Conservation (phyloP, 2,113 vertebrate genomes). For the Rhipidura dahli region DNA sequence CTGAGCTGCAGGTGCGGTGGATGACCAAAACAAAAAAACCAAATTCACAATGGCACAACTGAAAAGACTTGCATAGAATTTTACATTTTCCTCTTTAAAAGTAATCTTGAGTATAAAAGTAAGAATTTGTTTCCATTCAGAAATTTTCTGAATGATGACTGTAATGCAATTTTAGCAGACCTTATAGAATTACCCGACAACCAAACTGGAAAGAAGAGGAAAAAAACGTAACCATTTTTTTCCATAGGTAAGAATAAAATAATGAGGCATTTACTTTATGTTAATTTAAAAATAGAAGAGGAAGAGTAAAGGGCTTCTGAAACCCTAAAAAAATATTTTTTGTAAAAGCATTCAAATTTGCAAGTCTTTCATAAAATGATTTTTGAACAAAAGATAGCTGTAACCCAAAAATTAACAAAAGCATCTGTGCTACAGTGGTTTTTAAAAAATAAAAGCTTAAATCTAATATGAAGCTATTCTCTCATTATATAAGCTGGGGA, state of each 20-base stretch:
- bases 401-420: neutral
- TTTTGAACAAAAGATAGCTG: conserved; percentile 16
- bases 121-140: conserved; percentile 38
- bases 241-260: neutral
- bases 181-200: neutral
- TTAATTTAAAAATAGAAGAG: neutral
- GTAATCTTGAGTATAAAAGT: neutral
- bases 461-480: neutral
- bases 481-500: neutral
- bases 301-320: neutral
- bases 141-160: conserved; percentile 9
- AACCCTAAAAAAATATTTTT: neutral
- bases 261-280: neutral
- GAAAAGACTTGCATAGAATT: conserved; percentile 37
- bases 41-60: conserved; percentile 42
- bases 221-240: neutral
- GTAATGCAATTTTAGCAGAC: conserved; percentile 5
- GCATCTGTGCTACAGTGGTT: neutral
- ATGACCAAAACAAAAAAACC: neutral
- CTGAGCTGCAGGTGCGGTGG: neutral
- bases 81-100: neutral
- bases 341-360: conserved; percentile 27
- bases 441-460: neutral
- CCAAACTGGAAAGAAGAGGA: neutral
- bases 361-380: conserved; percentile 57